Evolutionary conservation across 2,113 vertebrate species (phyloP).

Genomic region (Phalacrocorax carbo): DNA sequence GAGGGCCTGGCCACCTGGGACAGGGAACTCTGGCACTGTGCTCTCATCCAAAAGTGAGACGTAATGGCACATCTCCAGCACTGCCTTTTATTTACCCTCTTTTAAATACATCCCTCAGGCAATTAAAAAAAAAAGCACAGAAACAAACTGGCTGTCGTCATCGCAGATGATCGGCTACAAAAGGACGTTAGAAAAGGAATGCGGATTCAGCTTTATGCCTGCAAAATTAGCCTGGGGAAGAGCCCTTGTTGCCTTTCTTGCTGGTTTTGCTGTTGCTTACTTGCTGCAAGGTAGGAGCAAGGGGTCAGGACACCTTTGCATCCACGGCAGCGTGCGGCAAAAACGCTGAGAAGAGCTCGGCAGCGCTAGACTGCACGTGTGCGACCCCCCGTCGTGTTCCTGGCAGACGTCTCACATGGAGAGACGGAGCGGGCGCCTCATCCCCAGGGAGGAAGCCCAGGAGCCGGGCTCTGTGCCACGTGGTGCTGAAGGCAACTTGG

Average conservation of each 20-base stretch:
- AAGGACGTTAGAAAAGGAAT: background rate
- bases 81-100: background rate
- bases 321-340: accelerated
- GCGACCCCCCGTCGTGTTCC: background rate
- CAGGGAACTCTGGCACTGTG: background rate
- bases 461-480: background rate
- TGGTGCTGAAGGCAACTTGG: background rate
- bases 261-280: background rate
- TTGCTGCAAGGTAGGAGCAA: background rate
- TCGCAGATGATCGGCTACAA: background rate
- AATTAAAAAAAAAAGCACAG: background rate
- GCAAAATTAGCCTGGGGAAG: background rate
- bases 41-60: background rate
- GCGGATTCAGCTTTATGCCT: background rate
- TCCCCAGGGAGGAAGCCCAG: background rate
- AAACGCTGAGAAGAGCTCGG: background rate
- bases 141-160: background rate
- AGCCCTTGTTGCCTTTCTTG: background rate
- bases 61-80: background rate
- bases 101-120: background rate
- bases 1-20: background rate
- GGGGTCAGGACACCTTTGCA: background rate
- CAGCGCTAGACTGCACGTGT: background rate
- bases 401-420: background rate
- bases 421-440: background rate